phyloP scores from a whole-genome alignment of 2,888 invertebrate genomes.

The Saturnia japonica region DNA sequence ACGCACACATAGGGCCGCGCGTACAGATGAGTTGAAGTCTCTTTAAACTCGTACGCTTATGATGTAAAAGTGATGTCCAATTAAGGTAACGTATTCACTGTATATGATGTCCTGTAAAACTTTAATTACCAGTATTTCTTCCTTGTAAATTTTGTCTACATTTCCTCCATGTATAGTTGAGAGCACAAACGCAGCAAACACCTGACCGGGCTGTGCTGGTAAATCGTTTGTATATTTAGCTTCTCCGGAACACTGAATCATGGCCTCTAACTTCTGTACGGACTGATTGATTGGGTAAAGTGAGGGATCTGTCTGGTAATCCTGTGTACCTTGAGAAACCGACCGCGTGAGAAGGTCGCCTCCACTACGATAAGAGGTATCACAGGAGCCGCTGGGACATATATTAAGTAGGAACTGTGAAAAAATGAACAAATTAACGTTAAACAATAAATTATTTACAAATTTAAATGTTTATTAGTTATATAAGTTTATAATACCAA shows the following conservation, averaged over 20 bases:
- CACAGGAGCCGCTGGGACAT: slow-evolving; percentile 59
- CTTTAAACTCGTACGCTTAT: no score
- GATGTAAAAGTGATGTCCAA: no score
- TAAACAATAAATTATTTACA: no score
- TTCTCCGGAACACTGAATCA: slow-evolving; percentile 84
- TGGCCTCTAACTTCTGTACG: slow-evolving; percentile 83
- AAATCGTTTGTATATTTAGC: slow-evolving; percentile 86
- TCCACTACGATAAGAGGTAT: slow-evolving; percentile 73
- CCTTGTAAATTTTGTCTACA: slow-evolving; percentile 81
- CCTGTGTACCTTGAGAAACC: slow-evolving; percentile 82
- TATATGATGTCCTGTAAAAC: not conserved
- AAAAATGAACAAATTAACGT: not conserved
- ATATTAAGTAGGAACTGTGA: not conserved
- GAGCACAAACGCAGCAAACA: slow-evolving; percentile 86
- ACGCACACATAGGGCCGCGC: no score
- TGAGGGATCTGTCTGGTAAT: slow-evolving; percentile 82
- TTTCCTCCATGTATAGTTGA: slow-evolving; percentile 81
- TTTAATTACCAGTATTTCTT: slow-evolving; percentile 80
- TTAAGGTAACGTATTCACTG: no score
- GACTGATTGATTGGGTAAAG: slow-evolving; percentile 87
- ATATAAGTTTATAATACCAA: not conserved
- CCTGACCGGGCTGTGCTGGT: slow-evolving; percentile 81
- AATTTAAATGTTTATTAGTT: not conserved
- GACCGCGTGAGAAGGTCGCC: slow-evolving; percentile 77
- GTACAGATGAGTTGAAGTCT: no score